phyloP scores from a whole-genome alignment of 1,140 invertebrate species.

The Galleria mellonella region DNA sequence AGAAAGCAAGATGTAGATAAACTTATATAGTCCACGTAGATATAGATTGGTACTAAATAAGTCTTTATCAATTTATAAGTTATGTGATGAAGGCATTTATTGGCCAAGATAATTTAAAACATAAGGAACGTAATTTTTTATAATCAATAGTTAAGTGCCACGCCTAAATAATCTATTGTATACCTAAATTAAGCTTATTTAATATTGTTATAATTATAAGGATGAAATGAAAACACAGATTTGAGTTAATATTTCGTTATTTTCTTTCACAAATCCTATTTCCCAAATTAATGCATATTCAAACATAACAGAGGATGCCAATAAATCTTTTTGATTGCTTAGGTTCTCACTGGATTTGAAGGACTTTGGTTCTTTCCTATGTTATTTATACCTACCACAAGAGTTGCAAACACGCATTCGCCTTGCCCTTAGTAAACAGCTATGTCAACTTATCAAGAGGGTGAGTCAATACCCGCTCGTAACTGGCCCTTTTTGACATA shows the following conservation, averaged over 20 bases:
- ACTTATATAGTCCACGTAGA: slow-evolving; percentile 17
- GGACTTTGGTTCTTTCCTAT: too few species aligned
- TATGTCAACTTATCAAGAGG: too few species aligned
- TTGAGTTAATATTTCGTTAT: slow-evolving; percentile 34
- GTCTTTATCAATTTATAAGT: slow-evolving; percentile 29
- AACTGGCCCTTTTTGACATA: too few species aligned
- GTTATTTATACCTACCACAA: too few species aligned
- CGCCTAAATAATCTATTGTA: slow-evolving; percentile 65
- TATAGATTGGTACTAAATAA: too few species aligned
- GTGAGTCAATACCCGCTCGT: too few species aligned
- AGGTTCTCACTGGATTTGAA: too few species aligned
- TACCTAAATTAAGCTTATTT: slow-evolving; percentile 62
- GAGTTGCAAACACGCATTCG: too few species aligned
- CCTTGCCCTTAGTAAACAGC: too few species aligned
- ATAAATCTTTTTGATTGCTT: too few species aligned
- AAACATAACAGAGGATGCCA: too few species aligned
- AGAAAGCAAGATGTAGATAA: slow-evolving; percentile 22
- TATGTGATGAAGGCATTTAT: slow-evolving; percentile 70
- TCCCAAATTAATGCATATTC: too few species aligned
- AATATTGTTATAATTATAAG: slow-evolving; percentile 64
- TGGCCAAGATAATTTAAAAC: slow-evolving; percentile 60
- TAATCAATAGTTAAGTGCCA: slow-evolving; percentile 66
- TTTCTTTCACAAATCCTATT: slow-evolving; percentile 2
- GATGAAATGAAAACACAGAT: slow-evolving; percentile 57
- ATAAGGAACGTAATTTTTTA: slow-evolving; percentile 61